Evolutionary conservation across 2,888 invertebrate genomes (phyloP), one percentile per base, ranked within the genome.

Genomic region (Volucella inflata): DNA sequence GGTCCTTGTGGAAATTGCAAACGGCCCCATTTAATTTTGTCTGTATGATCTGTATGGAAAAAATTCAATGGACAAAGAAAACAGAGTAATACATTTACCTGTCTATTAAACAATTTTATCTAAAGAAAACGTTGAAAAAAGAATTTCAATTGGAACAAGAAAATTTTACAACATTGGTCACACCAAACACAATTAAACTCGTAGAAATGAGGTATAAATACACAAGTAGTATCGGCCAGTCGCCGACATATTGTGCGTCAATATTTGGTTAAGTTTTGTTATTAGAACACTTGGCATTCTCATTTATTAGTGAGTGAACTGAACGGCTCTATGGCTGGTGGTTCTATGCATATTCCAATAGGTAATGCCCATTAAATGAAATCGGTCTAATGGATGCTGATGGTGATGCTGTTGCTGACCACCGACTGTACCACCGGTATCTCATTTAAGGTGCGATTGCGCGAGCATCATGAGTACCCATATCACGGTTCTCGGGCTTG

Each of bases 241-340:
- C 64, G 80, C 84, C 79, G 84, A 85, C 76, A 85, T 85, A 80
- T 85, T 85, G 85, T 76, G 85, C 76, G 85, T 85, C 85, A 80
- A 85, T 85, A 85, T 85, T 85, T 85, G 85, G 85, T 85, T 85
- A 85, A 85, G 85, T 76, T 85, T 85, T 85, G 85, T 85, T 85
- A 85, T 85, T 85, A 85, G 85, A 85, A 85, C 85, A 80, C 80
- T 85, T 85, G 85, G 85, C 85, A 85, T 85, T 77, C 85, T 51
- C 85, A 85, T 85, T 85, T 85, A 76, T 85, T 80, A 74, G 78
- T 78, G 60, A 74, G 60, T 30, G 51, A 51, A 40, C 65, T 48
- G 57, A 50, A 16, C 72, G 50, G 36, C 57, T 55, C 21, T 17
- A 17, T 50, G 62, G 17, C 48, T 48, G 48, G 46, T 59, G 62